These are phyloP conservation scores for Agonopterix arenella DNA, from an alignment of 2,888 invertebrate genomes.

Conservation along the genomic window DNA sequence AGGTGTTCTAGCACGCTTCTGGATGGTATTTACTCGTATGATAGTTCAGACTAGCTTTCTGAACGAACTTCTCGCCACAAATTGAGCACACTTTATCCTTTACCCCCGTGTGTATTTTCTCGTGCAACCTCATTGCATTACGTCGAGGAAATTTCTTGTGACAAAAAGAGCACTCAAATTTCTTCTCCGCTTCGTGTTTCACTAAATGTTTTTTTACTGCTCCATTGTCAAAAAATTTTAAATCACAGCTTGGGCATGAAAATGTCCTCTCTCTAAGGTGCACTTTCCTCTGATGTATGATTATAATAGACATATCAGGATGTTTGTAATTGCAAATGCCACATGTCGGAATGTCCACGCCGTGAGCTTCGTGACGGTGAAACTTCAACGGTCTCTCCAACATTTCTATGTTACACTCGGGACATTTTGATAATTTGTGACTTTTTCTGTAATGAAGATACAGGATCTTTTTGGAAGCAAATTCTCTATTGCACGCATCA, in stretches of 20 bases:
- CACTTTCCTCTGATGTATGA: slow-evolving; percentile 10
- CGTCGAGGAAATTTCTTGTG: slow-evolving; percentile 20
- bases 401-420: slow-evolving; percentile 7
- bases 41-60: slow-evolving; percentile 20
- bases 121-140: slow-evolving; percentile 8
- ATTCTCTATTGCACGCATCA: slow-evolving; percentile 2
- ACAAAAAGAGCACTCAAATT: slow-evolving; percentile 26
- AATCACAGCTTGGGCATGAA: not conserved
- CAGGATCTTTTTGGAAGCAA: not conserved
- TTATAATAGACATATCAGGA: not conserved
- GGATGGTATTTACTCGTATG: slow-evolving; percentile 13
- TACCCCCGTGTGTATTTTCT: slow-evolving; percentile 12
- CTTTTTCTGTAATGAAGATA: not conserved
- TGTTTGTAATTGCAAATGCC: slow-evolving; percentile 17
- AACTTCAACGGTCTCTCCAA: not conserved
- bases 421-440: slow-evolving; percentile 5
- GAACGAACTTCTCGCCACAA: slow-evolving; percentile 23
- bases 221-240: not conserved
- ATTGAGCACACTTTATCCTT: slow-evolving; percentile 14
- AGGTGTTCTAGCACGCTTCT: not conserved
- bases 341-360: slow-evolving; percentile 13
- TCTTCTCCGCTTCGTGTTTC: slow-evolving; percentile 18
- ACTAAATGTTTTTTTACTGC: slow-evolving; percentile 6
- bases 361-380: slow-evolving; percentile 13
- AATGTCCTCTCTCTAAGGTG: slow-evolving; percentile 12